Conservation (phyloP, 2,797 vertebrate genomes). For the Decapterus maruadsi region DNA sequence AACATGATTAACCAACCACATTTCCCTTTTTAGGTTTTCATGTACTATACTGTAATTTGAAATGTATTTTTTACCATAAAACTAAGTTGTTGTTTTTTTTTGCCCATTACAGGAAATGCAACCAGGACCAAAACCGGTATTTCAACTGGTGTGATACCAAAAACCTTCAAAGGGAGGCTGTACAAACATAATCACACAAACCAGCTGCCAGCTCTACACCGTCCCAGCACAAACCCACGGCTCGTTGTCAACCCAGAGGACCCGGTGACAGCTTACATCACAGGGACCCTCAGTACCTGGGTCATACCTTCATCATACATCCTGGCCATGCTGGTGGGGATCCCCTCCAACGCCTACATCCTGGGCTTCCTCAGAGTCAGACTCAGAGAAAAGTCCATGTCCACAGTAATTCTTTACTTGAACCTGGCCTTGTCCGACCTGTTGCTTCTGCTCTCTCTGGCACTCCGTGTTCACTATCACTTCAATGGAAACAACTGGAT, state of each 20-base stretch:
- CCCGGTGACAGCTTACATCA: conserved; percentile 78
- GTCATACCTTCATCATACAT: conserved; percentile 88
- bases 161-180: conserved; percentile 56
- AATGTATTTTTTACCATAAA: not conserved
- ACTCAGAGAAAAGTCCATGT: conserved; percentile 80
- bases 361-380: conserved; percentile 87
- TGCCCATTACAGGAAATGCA: conserved; percentile 57
- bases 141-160: conserved; percentile 40
- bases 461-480: conserved; percentile 91
- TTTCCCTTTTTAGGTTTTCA: not conserved
- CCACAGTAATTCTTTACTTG: conserved; percentile 87
- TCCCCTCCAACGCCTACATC: conserved; percentile 89
- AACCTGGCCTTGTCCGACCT: conserved; percentile 92
- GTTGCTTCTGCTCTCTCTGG: conserved; percentile 89
- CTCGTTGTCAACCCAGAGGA: conserved; percentile 59
- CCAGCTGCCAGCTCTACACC: not conserved
- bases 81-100: conserved; percentile 9
- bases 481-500: conserved; percentile 92
- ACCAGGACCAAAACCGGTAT: not conserved
- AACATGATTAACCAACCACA: not conserved
- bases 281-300: conserved; percentile 86
- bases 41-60: not conserved
- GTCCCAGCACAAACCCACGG: conserved; percentile 7
- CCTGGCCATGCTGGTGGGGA: conserved; percentile 87
- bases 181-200: conserved; percentile 38